Evolutionary conservation across 2,113 vertebrate species (phyloP), one percentile per base, ranked within the genome.

Genomic region (Acanthochromis polyacanthus): DNA sequence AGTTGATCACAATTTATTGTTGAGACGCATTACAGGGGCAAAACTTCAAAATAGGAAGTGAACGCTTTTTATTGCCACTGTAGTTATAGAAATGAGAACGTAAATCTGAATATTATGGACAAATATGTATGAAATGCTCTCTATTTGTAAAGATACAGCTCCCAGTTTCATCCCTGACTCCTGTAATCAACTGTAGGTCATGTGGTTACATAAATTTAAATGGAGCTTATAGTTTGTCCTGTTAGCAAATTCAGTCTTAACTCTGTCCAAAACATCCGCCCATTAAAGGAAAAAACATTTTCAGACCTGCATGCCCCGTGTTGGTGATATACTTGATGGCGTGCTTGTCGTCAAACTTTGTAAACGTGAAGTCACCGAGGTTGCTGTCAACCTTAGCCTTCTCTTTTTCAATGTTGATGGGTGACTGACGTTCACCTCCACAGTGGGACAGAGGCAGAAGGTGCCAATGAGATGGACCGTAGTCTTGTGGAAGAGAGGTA

Each of bases 281-380:
- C 28, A 19, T 38, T 4, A 36, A 5, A 17, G 23, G 15, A 53
- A 12, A 25, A 6, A 70, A 48, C 46, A 36, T 1, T 1, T 12
- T 22, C 67, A 28, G 71, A 93, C 92, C 92, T 89, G 93, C 4
- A 61, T 93, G 91, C 46, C 93, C 92, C 0, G 87, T 92, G 67
- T 93, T 93, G 8, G 4, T 60, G 19, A 93, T 73, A 23, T 53
- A 28, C 5, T 80, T 46, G 52, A 94, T 88, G 43, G 72, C 45
- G 0, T 87, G 23, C 56, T 86, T 89, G 62, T 89, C 11, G 10
- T 86, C 78, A 78, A 92, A 92, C 6, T 87, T 52, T 22, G 2
- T 75, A 19, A 67, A 92, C 1, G 0, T 46, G 55, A 94, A 91
- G 14, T 38, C 11, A 0, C 10, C 11, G 0, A 93, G 91, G 0